These are phyloP conservation scores for Brachionichthys hirsutus DNA, from an alignment of 2,113 vertebrate genomes.

Conservation along the genomic window DNA sequence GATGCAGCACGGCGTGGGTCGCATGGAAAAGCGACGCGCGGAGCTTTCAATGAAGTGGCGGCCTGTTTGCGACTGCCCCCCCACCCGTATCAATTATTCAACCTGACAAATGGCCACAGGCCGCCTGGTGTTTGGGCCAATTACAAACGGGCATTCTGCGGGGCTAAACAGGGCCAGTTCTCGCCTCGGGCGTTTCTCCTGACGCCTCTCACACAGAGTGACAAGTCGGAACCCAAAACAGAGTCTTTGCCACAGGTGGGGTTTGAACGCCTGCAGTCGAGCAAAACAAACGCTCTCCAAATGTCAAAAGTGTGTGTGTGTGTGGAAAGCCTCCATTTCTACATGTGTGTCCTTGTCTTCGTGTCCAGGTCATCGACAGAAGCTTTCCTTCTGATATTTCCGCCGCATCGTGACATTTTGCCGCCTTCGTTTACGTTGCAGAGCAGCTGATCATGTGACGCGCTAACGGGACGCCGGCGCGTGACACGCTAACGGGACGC, in stretches of 20 bases:
- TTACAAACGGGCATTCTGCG: slow-evolving; percentile 72
- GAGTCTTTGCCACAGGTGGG: slow-evolving; percentile 67
- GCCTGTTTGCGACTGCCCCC: slow-evolving; percentile 48
- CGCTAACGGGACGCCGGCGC: slow-evolving; percentile 41
- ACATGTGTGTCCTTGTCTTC: not conserved
- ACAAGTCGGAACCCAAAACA: slow-evolving; percentile 72
- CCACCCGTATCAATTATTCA: slow-evolving; percentile 70
- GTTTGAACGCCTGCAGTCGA: slow-evolving; percentile 56
- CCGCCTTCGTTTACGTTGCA: slow-evolving; percentile 63
- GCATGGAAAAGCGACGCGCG: slow-evolving; percentile 11
- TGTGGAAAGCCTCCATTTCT: not conserved
- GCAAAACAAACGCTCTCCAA: slow-evolving; percentile 67
- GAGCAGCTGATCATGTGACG: slow-evolving; percentile 39
- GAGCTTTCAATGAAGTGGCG: slow-evolving; percentile 30
- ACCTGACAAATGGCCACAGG: slow-evolving; percentile 72
- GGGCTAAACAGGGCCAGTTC: slow-evolving; percentile 68
- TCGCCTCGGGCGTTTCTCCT: slow-evolving; percentile 58
- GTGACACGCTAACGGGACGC: not conserved
- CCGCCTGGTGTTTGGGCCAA: slow-evolving; percentile 72
- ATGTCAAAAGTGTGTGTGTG: slow-evolving; percentile 55
- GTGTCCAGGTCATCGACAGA: too few species aligned
- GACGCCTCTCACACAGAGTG: slow-evolving; percentile 59
- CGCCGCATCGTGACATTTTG: slow-evolving; percentile 54
- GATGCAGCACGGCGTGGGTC: too few species aligned
- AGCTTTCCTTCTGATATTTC: slow-evolving; percentile 51